Evolutionary conservation across 2,888 invertebrate species (phyloP).

Genomic region (Drosophila longiperda): DNA sequence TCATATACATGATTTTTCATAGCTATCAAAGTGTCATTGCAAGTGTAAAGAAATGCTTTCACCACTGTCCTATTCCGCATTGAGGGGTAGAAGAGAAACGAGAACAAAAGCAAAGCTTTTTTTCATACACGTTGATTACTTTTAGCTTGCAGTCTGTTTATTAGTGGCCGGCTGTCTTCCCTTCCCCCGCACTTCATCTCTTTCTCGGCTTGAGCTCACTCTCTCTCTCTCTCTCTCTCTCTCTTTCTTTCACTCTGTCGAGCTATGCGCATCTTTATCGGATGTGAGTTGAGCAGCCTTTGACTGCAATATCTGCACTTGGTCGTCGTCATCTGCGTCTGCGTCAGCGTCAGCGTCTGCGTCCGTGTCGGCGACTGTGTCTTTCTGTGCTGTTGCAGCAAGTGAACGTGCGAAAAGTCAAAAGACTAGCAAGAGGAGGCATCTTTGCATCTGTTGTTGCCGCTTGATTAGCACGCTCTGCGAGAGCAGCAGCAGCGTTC

Average conservation of each 20-base stretch:
- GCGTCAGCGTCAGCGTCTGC: not conserved
- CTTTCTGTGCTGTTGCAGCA: not conserved
- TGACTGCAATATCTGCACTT: conserved; percentile 46
- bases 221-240: not conserved
- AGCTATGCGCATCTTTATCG: conserved; percentile 13
- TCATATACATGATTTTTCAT: too few relatives aligned
- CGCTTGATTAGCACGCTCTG: conserved; percentile 71
- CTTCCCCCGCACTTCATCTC: not conserved
- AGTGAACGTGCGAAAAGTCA: conserved; percentile 64
- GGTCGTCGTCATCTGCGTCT: conserved; percentile 2
- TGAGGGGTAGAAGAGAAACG: conserved; percentile 12
- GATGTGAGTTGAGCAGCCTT: conserved; percentile 14
- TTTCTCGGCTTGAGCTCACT: not conserved
- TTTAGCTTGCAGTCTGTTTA: conserved; percentile 28
- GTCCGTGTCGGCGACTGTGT: not conserved
- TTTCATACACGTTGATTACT: conserved; percentile 41
- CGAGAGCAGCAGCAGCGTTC: conserved; percentile 18
- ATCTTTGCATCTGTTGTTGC: conserved; percentile 40
- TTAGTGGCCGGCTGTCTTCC: conserved; percentile 4
- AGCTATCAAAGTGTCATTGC: not conserved
- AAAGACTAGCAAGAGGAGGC: conserved; percentile 29
- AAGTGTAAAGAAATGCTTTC: not conserved
- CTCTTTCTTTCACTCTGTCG: not conserved
- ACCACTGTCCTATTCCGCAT: not conserved
- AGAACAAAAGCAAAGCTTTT: conserved; percentile 7